Conservation (phyloP, 2,113 vertebrate species). For the Colossoma macropomum region DNA sequence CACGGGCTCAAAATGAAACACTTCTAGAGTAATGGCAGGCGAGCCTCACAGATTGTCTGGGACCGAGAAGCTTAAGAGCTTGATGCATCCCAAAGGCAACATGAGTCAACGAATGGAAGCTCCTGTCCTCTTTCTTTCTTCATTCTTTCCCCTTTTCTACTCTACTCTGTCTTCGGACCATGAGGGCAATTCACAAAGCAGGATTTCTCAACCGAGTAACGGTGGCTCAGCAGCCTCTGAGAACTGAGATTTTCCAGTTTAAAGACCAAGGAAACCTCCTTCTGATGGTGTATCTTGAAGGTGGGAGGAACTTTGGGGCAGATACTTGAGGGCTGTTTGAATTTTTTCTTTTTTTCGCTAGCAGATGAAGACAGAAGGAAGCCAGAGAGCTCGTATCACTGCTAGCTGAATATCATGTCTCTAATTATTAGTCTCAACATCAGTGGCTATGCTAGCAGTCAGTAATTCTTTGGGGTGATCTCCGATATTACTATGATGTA, state of each 20-base stretch:
- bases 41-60: constrained; percentile 53
- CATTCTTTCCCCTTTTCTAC: neutral
- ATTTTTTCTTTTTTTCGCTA: too few species aligned
- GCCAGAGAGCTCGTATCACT: too few species aligned
- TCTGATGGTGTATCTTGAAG: neutral
- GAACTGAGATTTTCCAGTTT: neutral
- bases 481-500: too few species aligned
- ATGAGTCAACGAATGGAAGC: constrained; percentile 38
- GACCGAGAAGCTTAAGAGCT: constrained; percentile 47
- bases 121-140: neutral
- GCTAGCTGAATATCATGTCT: too few species aligned
- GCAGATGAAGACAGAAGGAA: too few species aligned
- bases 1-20: constrained; percentile 58
- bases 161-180: neutral
- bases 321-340: too few species aligned
- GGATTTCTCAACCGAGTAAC: neutral
- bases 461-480: too few species aligned
- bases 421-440: too few species aligned
- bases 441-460: too few species aligned
- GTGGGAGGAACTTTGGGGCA: neutral
- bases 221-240: neutral
- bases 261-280: neutral
- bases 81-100: constrained; percentile 37
- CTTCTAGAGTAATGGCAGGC: constrained; percentile 59
- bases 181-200: neutral